phyloP scores from a whole-genome alignment of 37 sponge, comb jelly and placozoan species.

The Tethya wilhelma region DNA sequence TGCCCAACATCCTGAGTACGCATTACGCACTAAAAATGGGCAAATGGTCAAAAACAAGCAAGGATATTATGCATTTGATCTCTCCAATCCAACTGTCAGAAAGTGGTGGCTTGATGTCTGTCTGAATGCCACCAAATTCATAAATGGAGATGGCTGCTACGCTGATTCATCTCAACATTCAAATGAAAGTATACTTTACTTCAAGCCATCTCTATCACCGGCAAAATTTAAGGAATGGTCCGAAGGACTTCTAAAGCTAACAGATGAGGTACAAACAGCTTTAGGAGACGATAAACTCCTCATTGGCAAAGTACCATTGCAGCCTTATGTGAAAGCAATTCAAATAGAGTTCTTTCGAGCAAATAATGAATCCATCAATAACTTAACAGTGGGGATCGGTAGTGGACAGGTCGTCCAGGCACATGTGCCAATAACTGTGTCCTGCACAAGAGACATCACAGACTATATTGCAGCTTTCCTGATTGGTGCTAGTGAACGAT shows the following conservation, averaged over 20 bases:
- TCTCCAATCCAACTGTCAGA: constrained; percentile 23
- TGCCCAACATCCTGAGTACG: constrained; percentile 9
- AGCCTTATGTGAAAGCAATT: constrained; percentile 56
- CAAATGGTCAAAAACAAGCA: background rate
- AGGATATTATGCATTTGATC: constrained; percentile 15
- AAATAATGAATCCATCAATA: constrained; percentile 31
- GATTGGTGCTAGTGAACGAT: constrained; percentile 46
- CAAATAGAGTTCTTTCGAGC: constrained; percentile 50
- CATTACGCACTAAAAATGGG: constrained; percentile 12
- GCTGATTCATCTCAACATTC: constrained; percentile 45
- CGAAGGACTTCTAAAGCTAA: constrained; percentile 35
- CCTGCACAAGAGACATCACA: constrained; percentile 37
- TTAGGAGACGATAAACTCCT: constrained; percentile 37
- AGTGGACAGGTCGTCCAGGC: constrained; percentile 47
- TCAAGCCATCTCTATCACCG: constrained; percentile 10
- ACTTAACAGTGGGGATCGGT: constrained; percentile 2
- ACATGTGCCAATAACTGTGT: constrained; percentile 16
- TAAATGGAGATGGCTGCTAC: constrained; percentile 55
- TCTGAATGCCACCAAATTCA: constrained; percentile 42
- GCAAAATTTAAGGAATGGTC: constrained; percentile 16
- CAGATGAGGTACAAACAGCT: constrained; percentile 39
- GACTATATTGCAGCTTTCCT: constrained; percentile 59
- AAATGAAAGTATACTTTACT: too few relatives aligned
- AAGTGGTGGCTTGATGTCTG: constrained; percentile 32
- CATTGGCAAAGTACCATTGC: constrained; percentile 14